Conservation (phyloP, 2,797 vertebrate genomes). For the Sebastes kiyomatsui region DNA sequence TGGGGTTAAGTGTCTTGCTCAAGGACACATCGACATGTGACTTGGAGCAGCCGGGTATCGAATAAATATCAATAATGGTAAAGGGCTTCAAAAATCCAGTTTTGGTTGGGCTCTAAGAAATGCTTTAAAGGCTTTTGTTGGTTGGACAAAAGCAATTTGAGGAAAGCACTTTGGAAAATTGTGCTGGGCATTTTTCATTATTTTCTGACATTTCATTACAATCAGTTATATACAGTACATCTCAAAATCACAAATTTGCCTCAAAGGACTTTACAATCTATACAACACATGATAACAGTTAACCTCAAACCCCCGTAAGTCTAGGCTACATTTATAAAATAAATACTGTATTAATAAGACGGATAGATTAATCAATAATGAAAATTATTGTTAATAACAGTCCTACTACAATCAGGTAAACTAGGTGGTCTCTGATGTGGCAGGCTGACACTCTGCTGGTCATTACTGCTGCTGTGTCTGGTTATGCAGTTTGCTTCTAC, state of each 20-base stretch:
- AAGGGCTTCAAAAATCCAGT: too few species aligned
- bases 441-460: background rate
- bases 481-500: constrained; percentile 2
- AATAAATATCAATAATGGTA: too few species aligned
- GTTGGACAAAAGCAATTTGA: background rate
- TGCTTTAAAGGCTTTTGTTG: background rate
- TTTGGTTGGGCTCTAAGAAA: background rate
- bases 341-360: background rate
- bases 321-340: too few species aligned
- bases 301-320: background rate
- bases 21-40: too few species aligned
- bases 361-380: background rate
- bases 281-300: background rate
- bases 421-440: background rate
- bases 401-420: background rate
- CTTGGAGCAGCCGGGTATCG: too few species aligned
- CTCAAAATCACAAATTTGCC: too few species aligned
- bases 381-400: background rate
- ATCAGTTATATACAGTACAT: background rate
- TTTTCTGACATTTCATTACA: background rate
- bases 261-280: too few species aligned
- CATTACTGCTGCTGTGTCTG: background rate
- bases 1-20: too few species aligned
- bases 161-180: background rate
- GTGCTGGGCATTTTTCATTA: background rate